These are phyloP conservation scores for Eospalax fontanierii DNA, from an alignment of 2,797 vertebrate species.

Conservation along the genomic window DNA sequence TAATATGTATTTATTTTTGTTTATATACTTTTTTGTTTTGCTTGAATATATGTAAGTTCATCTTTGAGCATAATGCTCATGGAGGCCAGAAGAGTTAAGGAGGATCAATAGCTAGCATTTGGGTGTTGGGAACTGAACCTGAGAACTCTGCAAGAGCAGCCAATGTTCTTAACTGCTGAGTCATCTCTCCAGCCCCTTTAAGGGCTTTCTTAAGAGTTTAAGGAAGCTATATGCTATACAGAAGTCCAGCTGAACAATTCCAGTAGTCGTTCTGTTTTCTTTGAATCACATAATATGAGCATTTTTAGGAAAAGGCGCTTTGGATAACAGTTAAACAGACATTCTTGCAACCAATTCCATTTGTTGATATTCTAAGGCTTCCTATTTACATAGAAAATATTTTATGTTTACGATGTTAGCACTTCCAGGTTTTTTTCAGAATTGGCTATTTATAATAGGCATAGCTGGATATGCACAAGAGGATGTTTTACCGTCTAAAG, in stretches of 20 bases:
- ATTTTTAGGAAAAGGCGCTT: neutral
- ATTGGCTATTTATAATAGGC: slow-evolving; percentile 64
- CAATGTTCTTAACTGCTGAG: too few species aligned
- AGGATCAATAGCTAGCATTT: too few species aligned
- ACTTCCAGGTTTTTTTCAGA: neutral
- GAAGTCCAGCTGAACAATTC: neutral
- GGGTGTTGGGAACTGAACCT: too few species aligned
- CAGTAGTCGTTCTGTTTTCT: slow-evolving; percentile 54
- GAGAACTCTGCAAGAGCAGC: too few species aligned
- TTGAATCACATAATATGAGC: slow-evolving; percentile 6
- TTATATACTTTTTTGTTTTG: too few species aligned
- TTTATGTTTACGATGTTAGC: slow-evolving; percentile 23
- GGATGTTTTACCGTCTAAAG: neutral
- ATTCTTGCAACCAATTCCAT: neutral
- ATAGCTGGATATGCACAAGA: neutral
- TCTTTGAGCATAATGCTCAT: too few species aligned
- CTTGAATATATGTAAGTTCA: too few species aligned
- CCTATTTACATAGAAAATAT: slow-evolving; percentile 41
- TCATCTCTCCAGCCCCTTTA: neutral
- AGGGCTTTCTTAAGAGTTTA: neutral
- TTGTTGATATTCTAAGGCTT: neutral
- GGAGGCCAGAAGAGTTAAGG: too few species aligned
- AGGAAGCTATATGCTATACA: neutral
- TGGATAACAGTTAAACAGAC: slow-evolving; percentile 6
- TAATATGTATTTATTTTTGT: too few species aligned